Base-by-base conservation (phyloP, 1,140 invertebrate genomes). In the Listronotus bonariensis region DNA sequence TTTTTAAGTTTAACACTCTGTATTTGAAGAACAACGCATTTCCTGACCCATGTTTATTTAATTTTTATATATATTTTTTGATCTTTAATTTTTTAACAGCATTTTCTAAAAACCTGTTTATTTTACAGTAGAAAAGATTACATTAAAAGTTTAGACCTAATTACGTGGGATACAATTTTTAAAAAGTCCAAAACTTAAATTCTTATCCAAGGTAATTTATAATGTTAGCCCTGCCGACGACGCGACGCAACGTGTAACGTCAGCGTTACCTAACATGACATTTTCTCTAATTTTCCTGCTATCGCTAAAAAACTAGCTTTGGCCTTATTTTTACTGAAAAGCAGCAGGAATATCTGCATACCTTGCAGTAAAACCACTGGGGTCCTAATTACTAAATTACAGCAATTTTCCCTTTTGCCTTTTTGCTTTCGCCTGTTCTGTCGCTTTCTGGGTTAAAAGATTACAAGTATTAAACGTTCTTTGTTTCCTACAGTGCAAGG, bases 401-500 rank as follows among this genome's bases (percentile, higher is more conserved):
- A 45, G 59, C 51, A 62, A 62, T 62, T 62, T 62, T 42, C 49
- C 40, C 59, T 54, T 62, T 43, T 45, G 49, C 49, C 34, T 42
- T 56, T 60, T 34, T 54, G 59, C 51, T 49, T 54, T 46, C n/a
- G 38, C 58, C 40, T 38, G 48, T 62, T 53, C 41, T 53, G 59
- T 43, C 51, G 48, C 59, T 42, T 45, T 18, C 49, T 36, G 59
- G 40, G 46, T 60, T 60, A 51, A 60, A 60, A 62, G 51, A 46
- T 62, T 62, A 54, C 53, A 62, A 46, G 59, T 62, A 62, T 62
- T 62, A 62, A 62, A 62, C 53, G 59, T 45, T 31, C 59, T 62
- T 62, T 62, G 59, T 62, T 62, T 53, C 57, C 40, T 20, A 32
- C 40, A 31, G 53, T 14, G 31, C 11, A 38, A 38, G 18, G 53